A percentile compares a stretch with the other conserved stretches of the same genome.
Conservation (phyloP, 2,797 vertebrate species). For the Pteronotus mesoamericanus region DNA sequence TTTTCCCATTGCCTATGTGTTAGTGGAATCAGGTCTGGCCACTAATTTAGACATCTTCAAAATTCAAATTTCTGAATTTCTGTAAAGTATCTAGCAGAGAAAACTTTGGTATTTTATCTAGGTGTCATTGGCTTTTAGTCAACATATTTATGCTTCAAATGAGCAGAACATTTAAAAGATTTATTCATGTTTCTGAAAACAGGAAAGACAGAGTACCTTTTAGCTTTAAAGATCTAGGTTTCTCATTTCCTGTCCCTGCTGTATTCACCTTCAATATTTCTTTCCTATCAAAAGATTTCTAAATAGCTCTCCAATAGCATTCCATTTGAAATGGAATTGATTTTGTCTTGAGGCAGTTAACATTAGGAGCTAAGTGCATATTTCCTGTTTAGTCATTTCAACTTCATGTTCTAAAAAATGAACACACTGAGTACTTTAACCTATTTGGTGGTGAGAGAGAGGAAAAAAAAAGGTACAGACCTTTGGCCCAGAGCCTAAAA, state of each 20-base stretch:
- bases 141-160: conserved; percentile 42
- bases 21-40: background rate
- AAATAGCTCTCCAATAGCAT: conserved; percentile 61
- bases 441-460: conserved; percentile 3
- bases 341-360: conserved; percentile 73
- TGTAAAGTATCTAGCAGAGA: background rate
- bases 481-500: conserved; percentile 53
- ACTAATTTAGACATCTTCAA: background rate
- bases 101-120: conserved; percentile 21
- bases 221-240: conserved; percentile 63
- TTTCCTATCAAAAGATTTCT: conserved; percentile 69
- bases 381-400: conserved; percentile 75
- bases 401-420: conserved; percentile 70
- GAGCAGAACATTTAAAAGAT: conserved; percentile 49
- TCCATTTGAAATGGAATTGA: conserved; percentile 71
- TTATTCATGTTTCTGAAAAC: conserved; percentile 59
- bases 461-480: background rate
- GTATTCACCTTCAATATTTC: conserved; percentile 69
- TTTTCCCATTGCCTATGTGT: background rate
- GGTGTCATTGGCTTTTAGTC: conserved; percentile 30
- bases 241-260: conserved; percentile 66
- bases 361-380: conserved; percentile 71
- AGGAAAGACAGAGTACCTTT: conserved; percentile 58
- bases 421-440: conserved; percentile 55
- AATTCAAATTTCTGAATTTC: conserved; percentile 39